Evolutionary conservation across 1,140 invertebrate genomes (phyloP).

Genomic region (Drosophila orena): DNA sequence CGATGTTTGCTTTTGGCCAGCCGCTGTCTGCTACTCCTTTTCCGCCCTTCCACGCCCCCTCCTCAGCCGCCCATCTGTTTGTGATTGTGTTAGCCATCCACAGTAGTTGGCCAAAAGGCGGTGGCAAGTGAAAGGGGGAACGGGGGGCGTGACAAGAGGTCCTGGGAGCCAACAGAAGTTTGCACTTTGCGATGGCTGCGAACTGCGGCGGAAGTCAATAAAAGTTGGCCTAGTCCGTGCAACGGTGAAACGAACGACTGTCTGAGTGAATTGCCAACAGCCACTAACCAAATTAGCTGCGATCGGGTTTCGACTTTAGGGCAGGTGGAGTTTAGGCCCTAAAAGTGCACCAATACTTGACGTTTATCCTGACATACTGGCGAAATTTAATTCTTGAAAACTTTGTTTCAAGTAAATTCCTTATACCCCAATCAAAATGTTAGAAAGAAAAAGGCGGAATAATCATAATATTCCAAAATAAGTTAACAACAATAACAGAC

Average conservation of each 20-base stretch:
- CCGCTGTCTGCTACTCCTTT: constrained; percentile 18
- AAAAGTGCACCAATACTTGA: not conserved
- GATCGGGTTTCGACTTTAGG: constrained; percentile 2
- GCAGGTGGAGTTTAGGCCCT: not conserved
- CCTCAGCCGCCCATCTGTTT: not conserved
- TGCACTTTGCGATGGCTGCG: constrained; percentile 63
- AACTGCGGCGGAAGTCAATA: constrained; percentile 72
- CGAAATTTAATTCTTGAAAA: not conserved
- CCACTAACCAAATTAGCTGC: constrained; percentile 53
- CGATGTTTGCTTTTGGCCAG: constrained; percentile 62
- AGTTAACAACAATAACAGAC: too few species aligned
- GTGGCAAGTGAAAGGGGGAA: not conserved
- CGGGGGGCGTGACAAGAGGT: constrained; percentile 1
- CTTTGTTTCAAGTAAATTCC: not conserved
- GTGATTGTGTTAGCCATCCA: constrained; percentile 51
- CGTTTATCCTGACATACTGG: not conserved
- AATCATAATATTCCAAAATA: too few species aligned
- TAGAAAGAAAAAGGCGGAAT: too few species aligned
- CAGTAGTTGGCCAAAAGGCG: constrained; percentile 7
- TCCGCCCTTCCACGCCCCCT: too few species aligned
- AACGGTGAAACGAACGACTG: constrained; percentile 27
- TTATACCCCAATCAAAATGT: too few species aligned
- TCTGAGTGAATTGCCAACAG: constrained; percentile 46
- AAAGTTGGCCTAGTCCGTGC: constrained; percentile 70
- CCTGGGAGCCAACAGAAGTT: constrained; percentile 47